Percentiles rank a stretch among this genome's conserved stretches.
phyloP scores from a whole-genome alignment of 2,797 vertebrate genomes.

The Chiloscyllium punctatum region DNA sequence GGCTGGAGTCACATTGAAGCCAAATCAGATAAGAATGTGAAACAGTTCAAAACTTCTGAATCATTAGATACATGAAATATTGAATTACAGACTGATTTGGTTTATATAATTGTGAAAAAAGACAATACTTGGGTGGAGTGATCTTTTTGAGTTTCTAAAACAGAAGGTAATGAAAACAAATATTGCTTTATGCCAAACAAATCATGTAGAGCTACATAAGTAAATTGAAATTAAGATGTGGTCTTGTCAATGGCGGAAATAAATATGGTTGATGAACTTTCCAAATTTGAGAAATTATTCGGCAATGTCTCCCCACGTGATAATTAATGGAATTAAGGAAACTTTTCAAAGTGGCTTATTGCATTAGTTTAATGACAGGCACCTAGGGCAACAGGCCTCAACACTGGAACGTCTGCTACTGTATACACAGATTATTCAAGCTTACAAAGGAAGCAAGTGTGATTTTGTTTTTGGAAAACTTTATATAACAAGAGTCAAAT shows the following conservation, averaged over 20 bases:
- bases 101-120: not conserved
- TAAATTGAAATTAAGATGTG: not conserved
- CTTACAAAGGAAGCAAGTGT: not conserved
- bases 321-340: not conserved
- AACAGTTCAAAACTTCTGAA: not conserved
- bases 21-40: not conserved
- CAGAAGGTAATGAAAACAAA: not conserved
- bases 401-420: not conserved
- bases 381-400: not conserved
- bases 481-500: not conserved
- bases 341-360: not conserved
- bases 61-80: not conserved
- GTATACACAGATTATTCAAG: not conserved
- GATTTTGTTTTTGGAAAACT: not conserved
- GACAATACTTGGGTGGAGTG: not conserved
- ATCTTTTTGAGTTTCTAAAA: not conserved
- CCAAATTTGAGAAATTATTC: not conserved
- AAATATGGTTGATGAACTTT: not conserved
- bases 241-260: not conserved
- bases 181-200: not conserved
- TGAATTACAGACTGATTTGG: not conserved
- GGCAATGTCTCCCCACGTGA: not conserved
- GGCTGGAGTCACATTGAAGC: not conserved
- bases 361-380: not conserved
- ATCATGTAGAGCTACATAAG: not conserved